These are phyloP conservation scores for Callipepla squamata DNA, from an alignment of 2,113 vertebrate species.

Conservation along the genomic window DNA sequence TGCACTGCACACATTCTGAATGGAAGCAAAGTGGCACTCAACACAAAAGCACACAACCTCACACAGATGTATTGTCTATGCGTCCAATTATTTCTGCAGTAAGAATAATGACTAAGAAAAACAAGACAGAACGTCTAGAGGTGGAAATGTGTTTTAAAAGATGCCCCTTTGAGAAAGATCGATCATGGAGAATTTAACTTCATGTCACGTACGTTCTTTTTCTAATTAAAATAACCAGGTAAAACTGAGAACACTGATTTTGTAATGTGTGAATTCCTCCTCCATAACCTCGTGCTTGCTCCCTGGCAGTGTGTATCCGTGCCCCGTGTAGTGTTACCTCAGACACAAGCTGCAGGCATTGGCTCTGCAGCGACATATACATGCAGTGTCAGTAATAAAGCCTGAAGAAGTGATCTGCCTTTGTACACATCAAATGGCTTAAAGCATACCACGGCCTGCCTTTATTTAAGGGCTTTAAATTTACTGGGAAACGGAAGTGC, in stretches of 20 bases:
- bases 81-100: not conserved
- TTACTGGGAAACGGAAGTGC: not conserved
- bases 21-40: not conserved
- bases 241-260: not conserved
- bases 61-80: not conserved
- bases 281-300: not conserved
- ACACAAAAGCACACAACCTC: not conserved
- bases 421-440: not conserved
- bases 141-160: not conserved
- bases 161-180: not conserved
- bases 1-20: not conserved
- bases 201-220: not conserved
- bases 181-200: not conserved
- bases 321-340: not conserved
- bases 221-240: not conserved
- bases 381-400: not conserved
- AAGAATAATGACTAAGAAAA: not conserved
- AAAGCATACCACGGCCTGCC: not conserved
- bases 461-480: conserved; percentile 9
- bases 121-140: not conserved
- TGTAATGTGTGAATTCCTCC: not conserved
- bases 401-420: not conserved
- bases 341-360: conserved; percentile 11
- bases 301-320: not conserved
- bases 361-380: not conserved